Base-by-base conservation (phyloP, 2,888 invertebrate species). In the Chaetogeoica ovagalla region DNA sequence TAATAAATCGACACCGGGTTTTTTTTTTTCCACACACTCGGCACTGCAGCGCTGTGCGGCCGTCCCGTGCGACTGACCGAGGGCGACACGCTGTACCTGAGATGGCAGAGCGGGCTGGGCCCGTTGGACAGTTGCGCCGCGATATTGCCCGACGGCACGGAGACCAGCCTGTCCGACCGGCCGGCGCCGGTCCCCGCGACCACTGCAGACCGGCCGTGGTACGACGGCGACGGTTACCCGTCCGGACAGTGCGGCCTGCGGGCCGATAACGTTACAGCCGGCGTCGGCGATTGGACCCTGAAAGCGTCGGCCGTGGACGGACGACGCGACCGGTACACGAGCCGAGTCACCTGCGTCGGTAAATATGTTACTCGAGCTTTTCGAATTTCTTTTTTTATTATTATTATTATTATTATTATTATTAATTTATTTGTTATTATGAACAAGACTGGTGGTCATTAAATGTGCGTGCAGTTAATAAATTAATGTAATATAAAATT, bases 31-130 rank as follows among this genome's bases (percentile, higher is more conserved):
- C 11, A 9, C 48, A 13, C 30, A n/a, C 65, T 39, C 21, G 30
- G 30, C 30, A 30, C 30, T 30, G 30, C 70, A 77, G 77, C 62
- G 13, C 30, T 43, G 52, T 71, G 79, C 79, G 79, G 71, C 79
- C 79, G 79, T 55, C 70, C 70, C 65, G 79, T 79, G 57, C 23
- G 52, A 55, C 71, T 79, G 79, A 79, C 79, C 71, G 79, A 79
- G 4, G 79, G 79, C 63, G 79, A 79, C 43, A 79, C 79, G 71
- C 79, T 79, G 79, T 71, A 79, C 71, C 23, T 79, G n/a, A 63
- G 70, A 70, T 79, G 79, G 79, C 79, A 79, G n/a, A 79, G 30
- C 62, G 39, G 39, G 5, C 79, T 79, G 52, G 79, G 79, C 48
- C 30, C 57, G 63, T 62, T 79, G 70, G 17, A 69, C 57, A 63